These are phyloP conservation scores for Heliocidaris tuberculata DNA, from an alignment of 35 echinoderm and acorn worm species.

Conservation along the genomic window DNA sequence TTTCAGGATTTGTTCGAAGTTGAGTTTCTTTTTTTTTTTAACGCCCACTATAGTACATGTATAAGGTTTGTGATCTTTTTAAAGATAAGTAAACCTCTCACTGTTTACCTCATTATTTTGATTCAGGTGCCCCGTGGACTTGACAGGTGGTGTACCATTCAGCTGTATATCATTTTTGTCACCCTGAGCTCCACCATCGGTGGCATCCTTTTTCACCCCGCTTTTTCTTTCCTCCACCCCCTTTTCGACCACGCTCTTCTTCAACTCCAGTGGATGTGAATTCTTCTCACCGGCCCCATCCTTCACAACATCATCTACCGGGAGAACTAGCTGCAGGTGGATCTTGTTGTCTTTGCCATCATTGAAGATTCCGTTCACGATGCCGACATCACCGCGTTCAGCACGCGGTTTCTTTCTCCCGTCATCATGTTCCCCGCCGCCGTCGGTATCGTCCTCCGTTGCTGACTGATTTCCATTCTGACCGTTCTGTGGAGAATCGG, in stretches of 20 bases:
- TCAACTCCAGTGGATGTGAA: background rate
- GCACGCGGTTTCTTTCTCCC: background rate
- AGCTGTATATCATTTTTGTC: background rate
- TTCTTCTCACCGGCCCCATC: background rate
- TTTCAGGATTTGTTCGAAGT: too few relatives aligned
- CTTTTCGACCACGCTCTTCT: background rate
- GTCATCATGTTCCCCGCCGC: background rate
- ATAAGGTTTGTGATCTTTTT: too few relatives aligned
- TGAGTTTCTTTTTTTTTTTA: too few relatives aligned
- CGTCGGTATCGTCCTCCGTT: background rate
- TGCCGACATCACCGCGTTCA: background rate
- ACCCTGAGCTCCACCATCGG: background rate
- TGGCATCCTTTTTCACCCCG: background rate
- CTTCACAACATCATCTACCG: background rate
- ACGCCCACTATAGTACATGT: too few relatives aligned
- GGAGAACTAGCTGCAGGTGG: background rate
- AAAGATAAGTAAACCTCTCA: background rate
- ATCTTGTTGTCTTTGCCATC: background rate
- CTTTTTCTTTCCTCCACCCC: background rate
- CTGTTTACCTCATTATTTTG: background rate
- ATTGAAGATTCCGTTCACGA: background rate
- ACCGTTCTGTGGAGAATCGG: background rate
- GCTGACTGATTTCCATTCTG: background rate
- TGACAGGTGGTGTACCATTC: background rate
- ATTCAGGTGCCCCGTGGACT: background rate